These are phyloP conservation scores for Notamacropus eugenii DNA, from an alignment of 2,797 vertebrate species.

Conservation along the genomic window DNA sequence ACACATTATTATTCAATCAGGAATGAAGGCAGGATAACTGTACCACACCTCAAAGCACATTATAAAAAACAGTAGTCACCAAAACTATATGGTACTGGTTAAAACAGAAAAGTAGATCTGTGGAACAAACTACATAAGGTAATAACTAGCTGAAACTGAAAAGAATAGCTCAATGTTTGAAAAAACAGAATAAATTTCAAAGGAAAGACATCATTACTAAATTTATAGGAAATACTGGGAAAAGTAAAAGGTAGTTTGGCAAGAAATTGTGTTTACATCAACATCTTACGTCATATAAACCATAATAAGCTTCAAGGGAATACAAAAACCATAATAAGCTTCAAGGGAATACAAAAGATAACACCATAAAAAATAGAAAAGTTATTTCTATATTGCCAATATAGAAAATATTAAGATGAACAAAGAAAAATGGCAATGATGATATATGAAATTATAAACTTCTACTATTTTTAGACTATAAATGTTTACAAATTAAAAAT, in stretches of 20 bases:
- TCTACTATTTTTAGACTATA: neutral
- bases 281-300: neutral
- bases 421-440: neutral
- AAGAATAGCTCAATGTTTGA: neutral
- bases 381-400: no score
- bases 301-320: neutral
- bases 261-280: neutral
- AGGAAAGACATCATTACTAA: neutral
- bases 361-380: neutral
- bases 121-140: neutral
- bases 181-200: neutral
- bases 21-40: neutral
- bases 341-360: neutral
- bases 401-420: neutral
- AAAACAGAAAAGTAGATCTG: neutral
- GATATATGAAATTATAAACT: neutral
- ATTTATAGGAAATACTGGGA: neutral
- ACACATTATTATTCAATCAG: constrained; percentile 17
- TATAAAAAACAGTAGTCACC: neutral
- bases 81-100: neutral
- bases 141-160: neutral
- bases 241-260: neutral
- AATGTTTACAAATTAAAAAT: neutral
- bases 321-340: neutral
- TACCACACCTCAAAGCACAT: neutral